Base-by-base conservation (phyloP, 2,888 invertebrate species). In the Pseudococcus jackbeardsleyi region DNA sequence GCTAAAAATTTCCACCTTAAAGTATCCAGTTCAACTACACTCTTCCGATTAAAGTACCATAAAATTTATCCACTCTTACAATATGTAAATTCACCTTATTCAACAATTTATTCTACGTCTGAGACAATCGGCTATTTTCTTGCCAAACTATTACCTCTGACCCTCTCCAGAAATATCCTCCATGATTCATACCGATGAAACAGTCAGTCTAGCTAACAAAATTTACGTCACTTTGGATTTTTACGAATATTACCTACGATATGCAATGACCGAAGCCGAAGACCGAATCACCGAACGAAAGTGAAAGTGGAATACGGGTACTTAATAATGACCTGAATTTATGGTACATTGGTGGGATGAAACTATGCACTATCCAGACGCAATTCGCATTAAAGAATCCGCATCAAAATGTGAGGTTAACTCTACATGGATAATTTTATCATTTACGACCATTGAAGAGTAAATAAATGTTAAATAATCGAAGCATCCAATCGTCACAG, bases 351-450 rank as follows among this genome's bases (percentile, higher is more conserved):
- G 68, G 68, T 72, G 33, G 68, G 68, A 72, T 33, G 33, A 72
- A 72, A 12, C 68, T 72, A 72, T 72, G 68, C 68, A 26, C 68
- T 72, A 72, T n/a, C 26, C 68, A 72, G 68, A 72, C 68, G 68
- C 15, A 72, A 72, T 72, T 26, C 26, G 15, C 68, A 72, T 59
- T 15, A 15, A 11, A 72, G 68, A 72, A 33, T 33, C 68, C 33
- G 68, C 22, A 33, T 72, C 15, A 72, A 72, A 72, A 72, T 33
- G 26, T 3, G 26, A 3, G 3, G 33, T 72, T 11, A 72, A 72
- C 68, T n/a, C 59, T 3, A 33, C 26, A 33, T 19, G 19, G 15
- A 26, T 22, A n/a, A 72, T 72, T 72, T 72, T 72, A 72, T 72
- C n/a, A n/a, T n/a, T n/a, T n/a, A n/a, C n/a, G 68, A 72, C 33